phyloP scores from a whole-genome alignment of 2,113 vertebrate genomes.

The Ariopsis seemanni region DNA sequence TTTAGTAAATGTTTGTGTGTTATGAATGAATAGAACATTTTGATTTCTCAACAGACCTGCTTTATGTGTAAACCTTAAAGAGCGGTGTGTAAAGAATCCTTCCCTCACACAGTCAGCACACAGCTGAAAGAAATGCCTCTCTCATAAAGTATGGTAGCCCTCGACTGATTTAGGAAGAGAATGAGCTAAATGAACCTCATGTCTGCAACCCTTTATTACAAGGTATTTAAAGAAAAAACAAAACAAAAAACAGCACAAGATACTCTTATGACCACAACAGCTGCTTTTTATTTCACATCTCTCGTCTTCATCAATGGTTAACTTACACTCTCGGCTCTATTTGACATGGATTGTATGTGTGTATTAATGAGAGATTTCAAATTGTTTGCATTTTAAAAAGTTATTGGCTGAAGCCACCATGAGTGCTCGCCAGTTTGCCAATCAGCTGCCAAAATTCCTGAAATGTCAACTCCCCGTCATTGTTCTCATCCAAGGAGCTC shows the following conservation, averaged over 20 bases:
- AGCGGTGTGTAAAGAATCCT: neutral
- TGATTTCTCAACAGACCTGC: neutral
- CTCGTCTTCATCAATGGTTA: conserved; percentile 57
- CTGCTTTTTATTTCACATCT: conserved; percentile 66
- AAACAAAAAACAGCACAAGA: conserved; percentile 63
- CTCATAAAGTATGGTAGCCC: conserved; percentile 42
- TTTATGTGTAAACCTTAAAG: neutral
- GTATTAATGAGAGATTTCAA: conserved; percentile 3
- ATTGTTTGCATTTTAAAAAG: neutral
- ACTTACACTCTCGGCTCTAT: conserved; percentile 36
- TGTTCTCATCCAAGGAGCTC: conserved; percentile 70
- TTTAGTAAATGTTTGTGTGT: neutral
- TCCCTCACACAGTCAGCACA: neutral
- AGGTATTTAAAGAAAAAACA: conserved; percentile 43
- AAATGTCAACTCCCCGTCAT: conserved; percentile 77
- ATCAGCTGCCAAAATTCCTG: conserved; percentile 78
- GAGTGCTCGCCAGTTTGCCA: conserved; percentile 69
- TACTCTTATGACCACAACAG: conserved; percentile 50
- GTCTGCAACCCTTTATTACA: conserved; percentile 33
- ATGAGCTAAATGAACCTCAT: conserved; percentile 24
- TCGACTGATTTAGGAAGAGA: conserved; percentile 21
- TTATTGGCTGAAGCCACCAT: conserved; percentile 67
- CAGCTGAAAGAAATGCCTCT: neutral
- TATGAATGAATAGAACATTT: neutral
- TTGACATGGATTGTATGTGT: neutral